Base-by-base conservation (phyloP, 2,888 invertebrate species). In the Agrypnus murinus region DNA sequence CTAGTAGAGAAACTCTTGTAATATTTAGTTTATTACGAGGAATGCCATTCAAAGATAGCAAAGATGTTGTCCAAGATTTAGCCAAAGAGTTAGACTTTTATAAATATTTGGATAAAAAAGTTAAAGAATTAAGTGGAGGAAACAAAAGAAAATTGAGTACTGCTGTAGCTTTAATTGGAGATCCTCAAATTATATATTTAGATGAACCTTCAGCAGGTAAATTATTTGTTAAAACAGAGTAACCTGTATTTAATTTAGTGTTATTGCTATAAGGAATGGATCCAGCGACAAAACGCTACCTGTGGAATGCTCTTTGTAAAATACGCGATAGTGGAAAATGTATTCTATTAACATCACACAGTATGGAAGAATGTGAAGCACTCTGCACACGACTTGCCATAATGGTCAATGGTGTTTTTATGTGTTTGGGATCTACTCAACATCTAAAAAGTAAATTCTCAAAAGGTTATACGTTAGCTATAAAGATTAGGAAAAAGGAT, bases 181-280 rank as follows among this genome's bases (percentile, higher is more conserved):
- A 88, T 77, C 88, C 89, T 0, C 86, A 86, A 0, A 85, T 89
- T 14, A 81, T 89, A 17, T 87, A 87, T 75, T 79, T 89, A 65
- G 89, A 86, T 71, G 87, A 88, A 78, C 88, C 88, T 10, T 88
- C 88, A 1, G 88, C 89, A 69, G 90, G n/a, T 46, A 46, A 10
- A 3, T 12, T n/a, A n/a, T n/a, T n/a, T n/a, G n/a, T n/a, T n/a
- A n/a, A n/a, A n/a, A n/a, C n/a, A n/a, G n/a, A n/a, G n/a, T n/a
- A n/a, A n/a, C n/a, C n/a, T n/a, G n/a, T n/a, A n/a, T n/a, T n/a
- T n/a, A n/a, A n/a, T n/a, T n/a, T n/a, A n/a, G n/a, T n/a, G n/a
- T n/a, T n/a, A n/a, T n/a, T n/a, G n/a, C n/a, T n/a, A 94, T n/a
- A 43, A 86, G 94, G 94, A 34, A 93, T 94, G 87, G 95, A 95